Evolutionary conservation across 2,888 invertebrate genomes (phyloP).

Genomic region (Monopis laevigella): DNA sequence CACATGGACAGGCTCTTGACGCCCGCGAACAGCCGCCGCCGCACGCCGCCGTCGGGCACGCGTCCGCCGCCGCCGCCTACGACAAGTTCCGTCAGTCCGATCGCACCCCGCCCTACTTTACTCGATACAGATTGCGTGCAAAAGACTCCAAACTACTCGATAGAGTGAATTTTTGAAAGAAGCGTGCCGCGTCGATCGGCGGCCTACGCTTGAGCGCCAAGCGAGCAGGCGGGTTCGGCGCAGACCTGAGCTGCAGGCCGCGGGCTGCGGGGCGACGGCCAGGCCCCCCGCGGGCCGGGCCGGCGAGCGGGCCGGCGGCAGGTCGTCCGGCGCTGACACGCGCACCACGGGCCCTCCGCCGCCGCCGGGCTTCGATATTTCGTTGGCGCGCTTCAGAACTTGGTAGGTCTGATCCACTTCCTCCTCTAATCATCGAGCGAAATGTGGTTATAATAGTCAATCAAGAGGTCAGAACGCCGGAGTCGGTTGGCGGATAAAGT

Average conservation of each 20-base stretch:
- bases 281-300: constrained; percentile 61
- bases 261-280: constrained; percentile 72
- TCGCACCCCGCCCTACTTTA: constrained; percentile 39
- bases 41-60: constrained; percentile 70
- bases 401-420: constrained; percentile 94
- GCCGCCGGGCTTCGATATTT: constrained; percentile 75
- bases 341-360: constrained; percentile 59
- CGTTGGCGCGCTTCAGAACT: constrained; percentile 93
- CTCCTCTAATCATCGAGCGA: constrained; percentile 64
- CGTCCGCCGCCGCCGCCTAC: constrained; percentile 52
- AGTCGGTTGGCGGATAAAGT: no score
- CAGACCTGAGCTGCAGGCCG: constrained; percentile 77
- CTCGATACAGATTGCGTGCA: constrained; percentile 50
- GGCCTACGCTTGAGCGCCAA: constrained; percentile 24
- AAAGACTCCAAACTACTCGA: constrained; percentile 57
- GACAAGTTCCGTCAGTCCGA: constrained; percentile 59
- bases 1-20: constrained; percentile 83
- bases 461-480: no score
- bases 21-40: constrained; percentile 81
- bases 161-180: constrained; percentile 51
- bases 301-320: constrained; percentile 48
- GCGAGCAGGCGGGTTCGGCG: constrained; percentile 48
- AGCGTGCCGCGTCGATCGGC: constrained; percentile 22
- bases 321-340: constrained; percentile 44
- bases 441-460: constrained; percentile 52